A percentile compares a stretch with the other conserved stretches of the same genome.
phyloP scores from a whole-genome alignment of 2,113 vertebrate species.

The Malurus melanocephalus region DNA sequence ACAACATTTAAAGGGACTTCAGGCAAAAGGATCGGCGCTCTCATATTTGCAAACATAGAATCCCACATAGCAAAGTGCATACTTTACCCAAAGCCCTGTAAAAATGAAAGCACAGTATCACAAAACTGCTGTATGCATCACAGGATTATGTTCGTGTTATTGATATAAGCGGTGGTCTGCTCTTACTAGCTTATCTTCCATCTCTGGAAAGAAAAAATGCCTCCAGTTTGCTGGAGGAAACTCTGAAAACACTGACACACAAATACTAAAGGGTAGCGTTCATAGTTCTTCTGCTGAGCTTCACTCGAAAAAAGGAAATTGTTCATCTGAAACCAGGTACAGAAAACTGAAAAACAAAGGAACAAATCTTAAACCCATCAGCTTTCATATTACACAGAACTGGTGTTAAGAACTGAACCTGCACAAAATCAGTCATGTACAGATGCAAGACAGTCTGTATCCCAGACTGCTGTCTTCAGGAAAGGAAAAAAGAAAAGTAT shows the following conservation, averaged over 20 bases:
- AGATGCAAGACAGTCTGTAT: not conserved
- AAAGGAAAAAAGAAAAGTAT: not conserved
- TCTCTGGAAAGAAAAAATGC: not conserved
- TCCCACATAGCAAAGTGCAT: not conserved
- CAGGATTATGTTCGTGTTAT: not conserved
- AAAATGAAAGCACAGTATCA: not conserved
- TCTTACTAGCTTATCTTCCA: not conserved
- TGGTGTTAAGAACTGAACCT: not conserved
- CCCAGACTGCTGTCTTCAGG: not conserved
- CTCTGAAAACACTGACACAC: not conserved
- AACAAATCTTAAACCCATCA: not conserved
- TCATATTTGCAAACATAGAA: not conserved
- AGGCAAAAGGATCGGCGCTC: not conserved
- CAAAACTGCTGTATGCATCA: not conserved
- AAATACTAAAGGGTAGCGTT: not conserved
- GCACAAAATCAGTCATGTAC: not conserved
- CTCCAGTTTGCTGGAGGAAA: not conserved
- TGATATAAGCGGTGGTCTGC: not conserved
- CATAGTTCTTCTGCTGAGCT: not conserved
- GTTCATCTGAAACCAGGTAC: not conserved
- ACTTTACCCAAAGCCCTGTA: not conserved
- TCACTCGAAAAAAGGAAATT: not conserved
- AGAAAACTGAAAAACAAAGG: not conserved
- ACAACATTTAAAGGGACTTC: not conserved
- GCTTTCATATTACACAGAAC: not conserved